Conservation (phyloP, 2,113 vertebrate species). For the Spizaetus ornatus region DNA sequence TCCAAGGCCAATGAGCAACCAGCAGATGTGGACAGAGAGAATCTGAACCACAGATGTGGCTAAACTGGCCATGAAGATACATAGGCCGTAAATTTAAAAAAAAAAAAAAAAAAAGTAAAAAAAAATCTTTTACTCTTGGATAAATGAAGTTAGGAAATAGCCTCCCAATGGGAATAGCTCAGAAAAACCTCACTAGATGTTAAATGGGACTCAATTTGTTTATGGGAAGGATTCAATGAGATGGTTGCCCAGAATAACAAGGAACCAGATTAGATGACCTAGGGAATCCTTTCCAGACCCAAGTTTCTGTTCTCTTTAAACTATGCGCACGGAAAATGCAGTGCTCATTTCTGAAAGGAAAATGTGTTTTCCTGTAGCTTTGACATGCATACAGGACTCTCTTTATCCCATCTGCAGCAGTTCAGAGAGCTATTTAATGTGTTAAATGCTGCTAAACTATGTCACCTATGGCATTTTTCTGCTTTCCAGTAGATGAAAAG, state of each 20-base stretch:
- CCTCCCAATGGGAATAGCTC: not conserved
- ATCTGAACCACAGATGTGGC: not conserved
- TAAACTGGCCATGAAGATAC: not conserved
- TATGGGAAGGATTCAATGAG: not conserved
- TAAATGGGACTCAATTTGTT: not conserved
- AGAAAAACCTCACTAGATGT: not conserved
- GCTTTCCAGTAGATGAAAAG: slow-evolving; percentile 57
- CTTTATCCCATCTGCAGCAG: slow-evolving; percentile 16
- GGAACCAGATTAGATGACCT: not conserved
- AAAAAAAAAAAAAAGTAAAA: not conserved
- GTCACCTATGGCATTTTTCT: slow-evolving; percentile 57
- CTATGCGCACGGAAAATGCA: not conserved
- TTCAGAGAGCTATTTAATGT: slow-evolving; percentile 28
- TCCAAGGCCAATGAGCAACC: not conserved
- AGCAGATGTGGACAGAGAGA: not conserved
- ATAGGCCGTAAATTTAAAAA: not conserved
- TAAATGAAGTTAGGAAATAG: not conserved
- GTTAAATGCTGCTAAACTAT: slow-evolving; percentile 51
- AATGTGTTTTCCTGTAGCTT: not conserved
- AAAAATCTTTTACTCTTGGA: not conserved
- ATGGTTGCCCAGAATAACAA: not conserved
- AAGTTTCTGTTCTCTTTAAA: not conserved
- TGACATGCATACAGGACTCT: not conserved
- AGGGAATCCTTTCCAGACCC: not conserved
- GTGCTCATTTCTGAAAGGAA: not conserved